Conservation (phyloP, 2,797 vertebrate genomes). For the Pseudochirops cupreus region DNA sequence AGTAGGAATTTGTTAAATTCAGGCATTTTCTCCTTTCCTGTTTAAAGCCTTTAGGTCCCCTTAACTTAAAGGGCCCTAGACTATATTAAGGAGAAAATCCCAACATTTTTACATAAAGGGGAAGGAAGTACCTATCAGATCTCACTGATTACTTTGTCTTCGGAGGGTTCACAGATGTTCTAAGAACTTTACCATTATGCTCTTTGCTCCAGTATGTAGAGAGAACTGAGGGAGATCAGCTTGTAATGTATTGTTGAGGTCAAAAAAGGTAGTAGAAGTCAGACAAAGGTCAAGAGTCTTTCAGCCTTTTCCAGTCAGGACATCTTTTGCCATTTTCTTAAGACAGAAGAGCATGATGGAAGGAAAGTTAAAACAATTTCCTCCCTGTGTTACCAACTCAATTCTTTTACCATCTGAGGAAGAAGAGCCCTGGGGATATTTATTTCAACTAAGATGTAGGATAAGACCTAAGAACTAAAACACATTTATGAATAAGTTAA, state of each 20-base stretch:
- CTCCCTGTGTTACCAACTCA: background rate
- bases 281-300: background rate
- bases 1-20: background rate
- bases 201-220: background rate
- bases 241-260: background rate
- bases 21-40: background rate
- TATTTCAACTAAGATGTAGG: background rate
- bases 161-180: background rate
- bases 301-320: background rate
- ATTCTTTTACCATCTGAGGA: background rate
- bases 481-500: background rate
- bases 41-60: background rate
- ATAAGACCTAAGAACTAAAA: background rate
- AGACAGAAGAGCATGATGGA: background rate
- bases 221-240: background rate
- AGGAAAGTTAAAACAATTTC: background rate
- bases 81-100: background rate
- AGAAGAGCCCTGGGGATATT: background rate
- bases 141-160: background rate
- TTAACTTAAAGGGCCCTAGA: background rate
- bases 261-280: background rate
- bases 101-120: background rate
- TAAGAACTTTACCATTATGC: background rate
- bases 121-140: background rate
- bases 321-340: background rate